These are phyloP conservation scores for Henicopernis longicauda DNA, from an alignment of 2,113 vertebrate species.

Conservation along the genomic window DNA sequence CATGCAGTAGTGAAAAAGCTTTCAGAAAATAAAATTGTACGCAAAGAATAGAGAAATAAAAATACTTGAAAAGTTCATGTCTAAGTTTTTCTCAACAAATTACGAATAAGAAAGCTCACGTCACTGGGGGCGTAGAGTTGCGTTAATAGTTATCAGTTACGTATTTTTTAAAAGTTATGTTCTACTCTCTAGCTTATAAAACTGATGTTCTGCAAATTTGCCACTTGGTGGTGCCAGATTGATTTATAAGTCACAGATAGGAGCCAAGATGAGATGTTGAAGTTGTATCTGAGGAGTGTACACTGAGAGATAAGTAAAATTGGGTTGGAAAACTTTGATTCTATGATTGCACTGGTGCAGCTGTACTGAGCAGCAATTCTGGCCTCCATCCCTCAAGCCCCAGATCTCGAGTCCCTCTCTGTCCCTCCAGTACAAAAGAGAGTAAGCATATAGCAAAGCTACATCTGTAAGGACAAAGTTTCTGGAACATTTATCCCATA, in stretches of 20 bases:
- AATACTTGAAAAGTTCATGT: background rate
- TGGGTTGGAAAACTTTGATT: background rate
- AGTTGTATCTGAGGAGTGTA: background rate
- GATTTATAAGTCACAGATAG: background rate
- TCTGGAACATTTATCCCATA: background rate
- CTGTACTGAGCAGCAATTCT: background rate
- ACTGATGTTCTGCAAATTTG: background rate
- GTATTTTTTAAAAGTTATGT: fast-evolving
- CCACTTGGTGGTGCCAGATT: slow-evolving; percentile 52
- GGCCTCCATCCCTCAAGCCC: background rate
- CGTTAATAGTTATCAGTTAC: background rate
- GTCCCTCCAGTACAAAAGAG: background rate
- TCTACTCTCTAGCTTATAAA: background rate
- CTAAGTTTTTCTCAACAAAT: background rate
- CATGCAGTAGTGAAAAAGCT: background rate
- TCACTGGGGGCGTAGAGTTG: background rate
- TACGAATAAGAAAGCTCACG: background rate
- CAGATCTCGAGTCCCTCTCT: background rate
- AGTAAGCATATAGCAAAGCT: background rate
- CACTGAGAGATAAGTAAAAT: fast-evolving
- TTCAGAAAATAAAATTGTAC: background rate
- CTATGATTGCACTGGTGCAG: background rate
- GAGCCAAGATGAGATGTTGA: background rate
- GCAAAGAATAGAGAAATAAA: background rate
- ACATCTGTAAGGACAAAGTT: background rate